A percentile compares a stretch with the other conserved stretches of the same genome.
Conservation (phyloP, 2,888 invertebrate genomes). For the Heliconius ethilla region DNA sequence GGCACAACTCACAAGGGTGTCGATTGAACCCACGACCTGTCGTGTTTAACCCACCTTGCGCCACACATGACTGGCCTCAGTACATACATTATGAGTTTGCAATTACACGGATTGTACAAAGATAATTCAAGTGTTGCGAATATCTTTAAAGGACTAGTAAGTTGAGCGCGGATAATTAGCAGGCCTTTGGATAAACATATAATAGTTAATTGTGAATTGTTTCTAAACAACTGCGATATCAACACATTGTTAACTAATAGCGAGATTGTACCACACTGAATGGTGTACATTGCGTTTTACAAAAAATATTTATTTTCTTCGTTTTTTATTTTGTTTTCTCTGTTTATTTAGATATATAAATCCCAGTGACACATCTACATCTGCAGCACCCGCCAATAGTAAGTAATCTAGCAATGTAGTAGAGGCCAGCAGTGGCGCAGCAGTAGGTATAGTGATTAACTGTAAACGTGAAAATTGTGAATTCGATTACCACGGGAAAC, state of each 20-base stretch:
- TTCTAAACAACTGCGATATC: slow-evolving; percentile 15
- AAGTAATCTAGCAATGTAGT: too few species aligned
- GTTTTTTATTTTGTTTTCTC: not conserved
- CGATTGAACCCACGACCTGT: too few species aligned
- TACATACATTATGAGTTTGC: too few species aligned
- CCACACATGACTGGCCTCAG: too few species aligned
- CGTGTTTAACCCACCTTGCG: too few species aligned
- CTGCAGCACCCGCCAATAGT: too few species aligned
- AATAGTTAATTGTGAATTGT: slow-evolving; percentile 26
- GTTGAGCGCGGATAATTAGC: not conserved
- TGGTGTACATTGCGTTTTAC: slow-evolving; percentile 1
- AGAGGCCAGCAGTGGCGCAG: too few species aligned
- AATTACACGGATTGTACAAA: not conserved
- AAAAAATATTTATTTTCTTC: not conserved
- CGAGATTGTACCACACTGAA: not conserved
- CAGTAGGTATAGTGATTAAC: too few species aligned
- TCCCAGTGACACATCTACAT: too few species aligned
- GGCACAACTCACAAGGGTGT: too few species aligned
- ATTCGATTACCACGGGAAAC: too few species aligned
- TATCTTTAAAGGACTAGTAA: not conserved
- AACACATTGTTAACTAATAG: slow-evolving; percentile 17
- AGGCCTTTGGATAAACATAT: slow-evolving; percentile 14
- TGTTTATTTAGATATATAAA: not conserved
- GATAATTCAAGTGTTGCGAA: not conserved
- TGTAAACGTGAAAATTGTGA: too few species aligned